Percentiles rank a stretch among this genome's conserved stretches.
These are phyloP conservation scores for Monochamus alternatus DNA, from an alignment of 2,888 invertebrate species.

Conservation along the genomic window DNA sequence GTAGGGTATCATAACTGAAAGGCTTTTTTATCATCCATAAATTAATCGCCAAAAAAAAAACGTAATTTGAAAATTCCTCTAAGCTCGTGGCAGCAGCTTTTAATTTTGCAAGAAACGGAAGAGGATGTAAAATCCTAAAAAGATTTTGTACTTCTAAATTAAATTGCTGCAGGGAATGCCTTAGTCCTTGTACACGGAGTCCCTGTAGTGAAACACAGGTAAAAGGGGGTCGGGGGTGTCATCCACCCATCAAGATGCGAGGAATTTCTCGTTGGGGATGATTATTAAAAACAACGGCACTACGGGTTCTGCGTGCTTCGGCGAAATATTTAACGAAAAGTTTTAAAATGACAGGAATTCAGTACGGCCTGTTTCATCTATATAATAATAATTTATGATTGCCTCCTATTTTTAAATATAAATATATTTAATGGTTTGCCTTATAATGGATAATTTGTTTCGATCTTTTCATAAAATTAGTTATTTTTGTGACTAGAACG, in stretches of 20 bases:
- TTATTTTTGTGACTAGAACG: too few relatives aligned
- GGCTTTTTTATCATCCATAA: not conserved
- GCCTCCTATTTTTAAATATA: too few relatives aligned
- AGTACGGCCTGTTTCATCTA: too few relatives aligned
- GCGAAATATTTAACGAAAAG: slow-evolving; percentile 12
- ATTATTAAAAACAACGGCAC: slow-evolving; percentile 17
- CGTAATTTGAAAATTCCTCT: not conserved
- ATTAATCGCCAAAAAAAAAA: not conserved
- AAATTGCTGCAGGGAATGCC: not conserved
- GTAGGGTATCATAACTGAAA: not conserved
- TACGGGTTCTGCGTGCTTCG: not conserved
- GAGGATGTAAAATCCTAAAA: not conserved
- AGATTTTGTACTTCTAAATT: not conserved
- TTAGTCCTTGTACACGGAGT: not conserved
- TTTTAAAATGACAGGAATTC: not conserved
- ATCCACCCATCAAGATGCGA: slow-evolving; percentile 12
- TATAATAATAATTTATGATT: too few relatives aligned
- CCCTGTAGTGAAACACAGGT: slow-evolving; percentile 3
- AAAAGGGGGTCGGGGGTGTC: slow-evolving; percentile 4
- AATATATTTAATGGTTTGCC: too few relatives aligned
- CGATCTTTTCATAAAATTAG: too few relatives aligned
- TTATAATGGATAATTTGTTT: too few relatives aligned
- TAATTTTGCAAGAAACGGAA: too few relatives aligned
- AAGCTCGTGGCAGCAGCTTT: not conserved
- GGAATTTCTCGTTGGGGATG: slow-evolving; percentile 17